Evolutionary conservation across 2,797 vertebrate species (phyloP), one percentile per base, ranked within the genome.

Genomic region (Arnoldichthys spilopterus): DNA sequence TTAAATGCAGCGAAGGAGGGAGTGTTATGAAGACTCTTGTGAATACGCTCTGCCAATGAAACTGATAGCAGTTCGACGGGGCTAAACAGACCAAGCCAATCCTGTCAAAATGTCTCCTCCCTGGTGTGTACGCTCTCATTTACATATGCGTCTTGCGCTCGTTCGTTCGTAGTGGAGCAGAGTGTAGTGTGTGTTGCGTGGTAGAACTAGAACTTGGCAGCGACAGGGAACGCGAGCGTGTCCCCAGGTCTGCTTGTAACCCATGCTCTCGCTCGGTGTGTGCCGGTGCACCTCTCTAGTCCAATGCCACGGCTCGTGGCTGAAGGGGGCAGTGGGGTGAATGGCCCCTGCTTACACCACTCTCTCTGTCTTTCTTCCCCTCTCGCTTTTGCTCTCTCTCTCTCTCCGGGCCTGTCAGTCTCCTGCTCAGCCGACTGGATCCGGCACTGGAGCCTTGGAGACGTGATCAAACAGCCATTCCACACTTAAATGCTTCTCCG

Each of bases 391-490:
- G 87, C 87, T 59, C 22, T 59, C 30, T 70, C 13, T 30, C 24
- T 54, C 51, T 47, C 24, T 68, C 24, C 11, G 24, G 80, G 89
- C 79, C 89, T 81, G 84, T 81, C 90, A 90, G 89, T 91, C 78
- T 84, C 76, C 47, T 70, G 81, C 83, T 88, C 90, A 88, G 90
- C 91, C 86, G 66, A 87, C 89, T 92, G 91, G 80, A 90, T 90
- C 91, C 85, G 77, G 86, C 61, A 53, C 86, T 82, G 77, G 77
- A 83, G 83, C 85, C 85, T 85, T 76, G 74, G 83, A 87, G 87
- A 84, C 83, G 58, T 77, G 83, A 87, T 88, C 88, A 86, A 89
- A 84, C 82, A 88, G 84, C 86, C 87, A 86, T 84, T 88, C 83
- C 80, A 75, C 86, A 87, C 88, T 89, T 87, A 89, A 84, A 83